A percentile compares a stretch with the other conserved stretches of the same genome.
Conservation (phyloP, 2,888 invertebrate species). For the Coecobrya sp. region DNA sequence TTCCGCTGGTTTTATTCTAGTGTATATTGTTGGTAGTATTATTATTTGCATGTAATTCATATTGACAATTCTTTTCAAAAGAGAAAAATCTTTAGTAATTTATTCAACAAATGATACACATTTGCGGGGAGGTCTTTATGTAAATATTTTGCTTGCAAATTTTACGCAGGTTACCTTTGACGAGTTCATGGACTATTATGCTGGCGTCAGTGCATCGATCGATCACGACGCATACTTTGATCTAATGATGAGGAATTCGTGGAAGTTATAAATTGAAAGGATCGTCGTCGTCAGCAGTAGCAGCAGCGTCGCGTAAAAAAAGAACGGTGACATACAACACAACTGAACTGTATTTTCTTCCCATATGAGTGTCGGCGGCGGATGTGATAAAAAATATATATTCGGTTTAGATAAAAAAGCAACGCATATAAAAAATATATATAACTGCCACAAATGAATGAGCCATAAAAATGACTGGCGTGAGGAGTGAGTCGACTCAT, state of each 20-base stretch:
- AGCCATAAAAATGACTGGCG: background rate
- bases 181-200: conserved; percentile 98
- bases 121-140: no score
- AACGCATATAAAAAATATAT: no score
- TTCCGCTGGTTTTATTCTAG: no score
- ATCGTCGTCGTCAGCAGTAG: conserved; percentile 55
- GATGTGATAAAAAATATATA: background rate
- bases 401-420: no score
- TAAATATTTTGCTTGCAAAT: background rate
- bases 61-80: no score
- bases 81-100: no score
- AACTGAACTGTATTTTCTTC: conserved; percentile 1
- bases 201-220: conserved; percentile 96
- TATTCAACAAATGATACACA: no score
- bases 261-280: conserved; percentile 91
- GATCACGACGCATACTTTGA: conserved; percentile 98
- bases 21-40: no score
- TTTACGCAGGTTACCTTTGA: conserved; percentile 94
- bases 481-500: no score
- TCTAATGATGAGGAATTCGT: conserved; percentile 97
- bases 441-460: background rate
- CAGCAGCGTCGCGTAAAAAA: background rate
- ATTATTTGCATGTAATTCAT: no score
- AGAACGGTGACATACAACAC: no score
- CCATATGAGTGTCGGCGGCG: background rate